phyloP scores from a whole-genome alignment of 2,888 invertebrate genomes.

The Alviniconcha strummeri region DNA sequence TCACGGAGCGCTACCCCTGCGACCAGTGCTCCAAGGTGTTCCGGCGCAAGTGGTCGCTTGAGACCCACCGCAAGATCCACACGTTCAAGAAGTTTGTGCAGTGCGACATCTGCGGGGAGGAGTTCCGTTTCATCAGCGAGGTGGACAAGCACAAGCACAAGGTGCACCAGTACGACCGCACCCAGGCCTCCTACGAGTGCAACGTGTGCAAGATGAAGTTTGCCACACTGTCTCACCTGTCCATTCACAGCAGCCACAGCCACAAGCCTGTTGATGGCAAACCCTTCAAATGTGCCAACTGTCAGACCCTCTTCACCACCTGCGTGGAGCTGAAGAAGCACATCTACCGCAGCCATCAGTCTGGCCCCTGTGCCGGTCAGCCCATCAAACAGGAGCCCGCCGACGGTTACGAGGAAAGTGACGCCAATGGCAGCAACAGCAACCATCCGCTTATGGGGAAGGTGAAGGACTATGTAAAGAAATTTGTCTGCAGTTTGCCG shows the following conservation, averaged over 20 bases:
- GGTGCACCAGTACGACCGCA: slow-evolving; percentile 38
- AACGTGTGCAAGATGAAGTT: slow-evolving; percentile 40
- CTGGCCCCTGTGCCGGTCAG: background rate
- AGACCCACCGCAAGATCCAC: slow-evolving; percentile 42
- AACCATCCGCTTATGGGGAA: background rate
- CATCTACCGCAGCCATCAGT: slow-evolving; percentile 39
- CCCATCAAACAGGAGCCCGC: slow-evolving; percentile 22
- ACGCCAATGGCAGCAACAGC: background rate
- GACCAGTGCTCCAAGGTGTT: slow-evolving; percentile 43
- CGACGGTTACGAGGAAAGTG: slow-evolving; percentile 4
- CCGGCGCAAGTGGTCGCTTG: slow-evolving; percentile 39
- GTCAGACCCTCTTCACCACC: slow-evolving; percentile 33
- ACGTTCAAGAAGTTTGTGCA: slow-evolving; percentile 43
- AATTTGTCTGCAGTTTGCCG: background rate
- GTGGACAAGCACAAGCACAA: slow-evolving; percentile 43
- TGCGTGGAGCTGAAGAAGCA: slow-evolving; percentile 42
- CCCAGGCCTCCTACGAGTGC: slow-evolving; percentile 38
- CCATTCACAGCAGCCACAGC: slow-evolving; percentile 41
- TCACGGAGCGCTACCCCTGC: slow-evolving; percentile 36
- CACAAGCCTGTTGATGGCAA: slow-evolving; percentile 35
- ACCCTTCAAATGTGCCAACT: slow-evolving; percentile 43
- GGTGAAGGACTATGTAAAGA: background rate
- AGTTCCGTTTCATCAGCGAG: slow-evolving; percentile 44
- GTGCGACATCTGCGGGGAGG: slow-evolving; percentile 44
- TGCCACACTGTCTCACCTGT: slow-evolving; percentile 40